Conservation (phyloP, 1,140 invertebrate genomes). For the Belonocnema kinseyi region DNA sequence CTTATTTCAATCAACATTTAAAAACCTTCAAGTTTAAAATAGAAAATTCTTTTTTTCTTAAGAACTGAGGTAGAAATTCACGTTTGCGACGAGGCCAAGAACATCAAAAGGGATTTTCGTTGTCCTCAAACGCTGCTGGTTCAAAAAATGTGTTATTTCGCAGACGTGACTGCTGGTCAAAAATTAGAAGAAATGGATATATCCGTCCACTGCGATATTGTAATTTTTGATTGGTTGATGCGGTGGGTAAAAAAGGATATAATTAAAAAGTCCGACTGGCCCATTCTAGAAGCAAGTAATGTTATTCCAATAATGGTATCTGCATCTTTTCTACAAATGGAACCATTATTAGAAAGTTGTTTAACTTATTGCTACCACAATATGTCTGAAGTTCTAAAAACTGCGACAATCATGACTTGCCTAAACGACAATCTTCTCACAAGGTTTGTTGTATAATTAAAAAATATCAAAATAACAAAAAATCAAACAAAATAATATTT, state of each 20-base stretch:
- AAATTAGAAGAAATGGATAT: constrained; percentile 96
- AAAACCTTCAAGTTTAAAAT: neutral
- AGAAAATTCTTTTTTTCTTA: constrained; percentile 53
- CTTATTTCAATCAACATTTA: neutral
- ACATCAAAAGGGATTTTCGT: constrained; percentile 89
- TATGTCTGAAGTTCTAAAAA: constrained; percentile 87
- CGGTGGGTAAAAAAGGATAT: constrained; percentile 90
- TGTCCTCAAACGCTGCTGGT: constrained; percentile 91
- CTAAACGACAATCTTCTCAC: constrained; percentile 87
- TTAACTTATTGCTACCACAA: constrained; percentile 87
- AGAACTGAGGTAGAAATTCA: constrained; percentile 91
- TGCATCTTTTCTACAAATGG: constrained; percentile 89
- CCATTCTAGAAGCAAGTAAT: constrained; percentile 87
- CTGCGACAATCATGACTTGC: constrained; percentile 86
- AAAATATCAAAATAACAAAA: constrained; percentile 40
- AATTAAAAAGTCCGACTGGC: constrained; percentile 81
- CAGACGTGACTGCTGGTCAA: constrained; percentile 90
- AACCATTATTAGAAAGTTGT: constrained; percentile 86
- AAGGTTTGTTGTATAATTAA: constrained; percentile 72
- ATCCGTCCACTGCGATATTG: constrained; percentile 95
- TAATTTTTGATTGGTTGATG: constrained; percentile 97
- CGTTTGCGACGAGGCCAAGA: constrained; percentile 91
- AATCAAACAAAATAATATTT: constrained; percentile 42
- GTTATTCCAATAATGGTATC: constrained; percentile 94
- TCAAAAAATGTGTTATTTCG: constrained; percentile 96